Evolutionary conservation across 2,113 vertebrate species (phyloP).

Genomic region (Sapajus apella): DNA sequence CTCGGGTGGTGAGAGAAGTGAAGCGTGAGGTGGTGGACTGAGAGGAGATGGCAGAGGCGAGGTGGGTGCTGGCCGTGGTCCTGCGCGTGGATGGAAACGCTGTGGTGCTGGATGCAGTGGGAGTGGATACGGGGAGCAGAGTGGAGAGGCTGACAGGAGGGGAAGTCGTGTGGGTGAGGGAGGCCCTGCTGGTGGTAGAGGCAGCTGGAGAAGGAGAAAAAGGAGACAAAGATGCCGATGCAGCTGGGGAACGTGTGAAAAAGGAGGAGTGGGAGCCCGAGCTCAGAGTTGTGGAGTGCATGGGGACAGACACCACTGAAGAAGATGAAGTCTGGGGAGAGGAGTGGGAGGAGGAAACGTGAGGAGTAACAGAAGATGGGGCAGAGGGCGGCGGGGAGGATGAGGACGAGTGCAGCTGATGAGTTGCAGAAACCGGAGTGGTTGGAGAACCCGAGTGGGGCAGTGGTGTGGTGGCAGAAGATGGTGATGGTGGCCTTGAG

Average conservation of each 20-base stretch:
- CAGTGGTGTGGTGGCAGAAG: accelerated
- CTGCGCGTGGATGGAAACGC: accelerated
- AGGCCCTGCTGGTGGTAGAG: accelerated
- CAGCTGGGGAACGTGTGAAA: accelerated
- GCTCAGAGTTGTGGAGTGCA: accelerated
- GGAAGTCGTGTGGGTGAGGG: accelerated
- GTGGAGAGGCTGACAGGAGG: accelerated
- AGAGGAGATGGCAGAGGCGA: accelerated
- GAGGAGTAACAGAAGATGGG: accelerated
- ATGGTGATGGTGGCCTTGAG: accelerated
- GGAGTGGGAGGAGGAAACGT: accelerated
- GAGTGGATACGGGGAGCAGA: accelerated
- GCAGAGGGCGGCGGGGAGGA: accelerated
- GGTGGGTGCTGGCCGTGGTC: accelerated
- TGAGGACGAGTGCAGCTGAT: accelerated
- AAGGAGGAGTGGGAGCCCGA: accelerated
- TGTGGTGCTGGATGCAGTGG: accelerated
- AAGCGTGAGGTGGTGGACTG: neutral
- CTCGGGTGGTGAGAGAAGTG: neutral
- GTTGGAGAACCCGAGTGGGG: accelerated
- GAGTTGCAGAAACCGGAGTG: accelerated
- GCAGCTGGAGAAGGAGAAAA: accelerated
- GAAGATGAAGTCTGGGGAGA: accelerated
- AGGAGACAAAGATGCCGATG: accelerated
- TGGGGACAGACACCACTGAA: accelerated